Base-by-base conservation (phyloP, 92 coral and sea anemone species). In the Galaxea fascicularis region DNA sequence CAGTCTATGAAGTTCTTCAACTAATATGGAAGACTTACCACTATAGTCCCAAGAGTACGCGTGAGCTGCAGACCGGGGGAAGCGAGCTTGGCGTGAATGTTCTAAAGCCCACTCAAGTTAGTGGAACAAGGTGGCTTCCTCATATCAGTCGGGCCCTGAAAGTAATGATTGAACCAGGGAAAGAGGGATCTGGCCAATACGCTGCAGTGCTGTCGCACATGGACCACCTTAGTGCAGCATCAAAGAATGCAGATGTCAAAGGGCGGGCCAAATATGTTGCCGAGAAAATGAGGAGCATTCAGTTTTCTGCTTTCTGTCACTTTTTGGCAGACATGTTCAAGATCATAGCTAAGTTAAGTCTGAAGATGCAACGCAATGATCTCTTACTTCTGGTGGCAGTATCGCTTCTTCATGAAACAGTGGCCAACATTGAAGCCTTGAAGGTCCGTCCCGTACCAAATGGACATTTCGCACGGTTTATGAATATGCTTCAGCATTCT, bases 101-200 rank as follows among this genome's bases (percentile, higher is more conserved):
- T 28, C 49, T 77, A 65, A 86, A 86, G 35, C 90, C 86, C 27
- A 79, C 90, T 10, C 85, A 86, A 62, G 80, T 86, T 20, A 78
- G 80, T 0, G 70, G 90, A n/a, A 86, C 90, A 62, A 71, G 87
- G 20, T 86, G 90, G 86, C 86, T 86, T 29, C 86, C 81, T 0
- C 90, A 79, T 28, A 31, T 79, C 75, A 79, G 90, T n/a, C 66
- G 86, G 28, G 86, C 86, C 60, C 14, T 79, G 58, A 79, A 81
- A 41, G 80, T 79, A 16, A 28, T 81, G 8, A 27, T 87, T 54
- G 65, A 45, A 17, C 78, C 83, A 44, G 64, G 73, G 18, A 47
- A 59, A 1, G 65, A 79, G 27, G 74, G 65, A 14, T 28, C 74
- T 10, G 75, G 84, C 13, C 74, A 65, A 31, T 79, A 79, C 29